Percentiles rank a stretch among this genome's conserved stretches.
Evolutionary conservation across 1,140 invertebrate genomes (phyloP).

Genomic region (Panagrolaimus sp.): DNA sequence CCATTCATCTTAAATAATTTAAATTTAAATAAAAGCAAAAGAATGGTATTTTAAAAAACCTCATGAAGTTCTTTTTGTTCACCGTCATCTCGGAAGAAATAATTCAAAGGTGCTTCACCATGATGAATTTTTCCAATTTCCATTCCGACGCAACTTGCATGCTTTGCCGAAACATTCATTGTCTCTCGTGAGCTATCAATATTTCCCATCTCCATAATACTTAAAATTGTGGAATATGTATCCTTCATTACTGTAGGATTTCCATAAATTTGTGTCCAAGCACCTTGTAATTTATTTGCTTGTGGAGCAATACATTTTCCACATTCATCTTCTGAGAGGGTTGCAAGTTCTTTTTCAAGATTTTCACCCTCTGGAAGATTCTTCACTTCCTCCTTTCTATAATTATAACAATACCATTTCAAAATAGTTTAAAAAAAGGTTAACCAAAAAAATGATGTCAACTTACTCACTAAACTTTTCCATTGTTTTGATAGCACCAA

Average conservation of each 20-base stretch:
- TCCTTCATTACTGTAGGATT: conserved; percentile 19
- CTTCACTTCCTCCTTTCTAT: not conserved
- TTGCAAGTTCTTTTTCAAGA: conserved; percentile 14
- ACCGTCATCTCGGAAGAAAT: conserved; percentile 18
- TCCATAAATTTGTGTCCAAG: conserved; percentile 21
- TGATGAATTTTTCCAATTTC: not conserved
- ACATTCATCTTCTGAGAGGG: conserved; percentile 6
- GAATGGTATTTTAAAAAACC: not conserved
- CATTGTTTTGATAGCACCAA: conserved; percentile 8
- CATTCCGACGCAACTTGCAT: conserved; percentile 10
- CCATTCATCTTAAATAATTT: not conserved
- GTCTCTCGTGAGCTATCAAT: not conserved
- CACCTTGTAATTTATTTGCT: not conserved
- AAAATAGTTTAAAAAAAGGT: not conserved
- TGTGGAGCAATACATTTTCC: not conserved
- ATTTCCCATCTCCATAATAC: conserved; percentile 1
- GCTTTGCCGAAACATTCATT: not conserved
- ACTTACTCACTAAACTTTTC: not conserved
- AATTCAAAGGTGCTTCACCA: not conserved
- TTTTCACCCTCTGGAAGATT: not conserved
- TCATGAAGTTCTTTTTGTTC: not conserved
- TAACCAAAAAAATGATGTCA: too few species aligned
- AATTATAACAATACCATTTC: not conserved
- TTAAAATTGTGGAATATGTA: conserved; percentile 13
- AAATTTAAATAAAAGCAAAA: not conserved